These are phyloP conservation scores for Saiga tatarica DNA, from an alignment of 2,113 vertebrate species.

Conservation along the genomic window DNA sequence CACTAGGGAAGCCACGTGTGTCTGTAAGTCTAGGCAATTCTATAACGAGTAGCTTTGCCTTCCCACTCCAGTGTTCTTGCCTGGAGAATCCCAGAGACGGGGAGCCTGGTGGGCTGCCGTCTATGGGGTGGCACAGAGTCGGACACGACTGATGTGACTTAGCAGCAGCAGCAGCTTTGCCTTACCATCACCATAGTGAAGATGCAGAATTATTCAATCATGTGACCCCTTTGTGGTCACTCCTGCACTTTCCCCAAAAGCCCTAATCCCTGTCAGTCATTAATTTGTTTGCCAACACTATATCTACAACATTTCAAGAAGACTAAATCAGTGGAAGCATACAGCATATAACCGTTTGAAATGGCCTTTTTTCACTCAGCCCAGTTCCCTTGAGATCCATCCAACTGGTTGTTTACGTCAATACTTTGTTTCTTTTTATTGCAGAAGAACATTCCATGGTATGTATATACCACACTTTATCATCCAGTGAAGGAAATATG, in stretches of 20 bases:
- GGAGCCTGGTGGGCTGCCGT: no score
- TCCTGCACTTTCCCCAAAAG: not conserved
- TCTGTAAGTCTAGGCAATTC: not conserved
- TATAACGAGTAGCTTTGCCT: not conserved
- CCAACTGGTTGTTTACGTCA: not conserved
- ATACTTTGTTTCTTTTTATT: not conserved
- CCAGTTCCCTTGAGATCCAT: not conserved
- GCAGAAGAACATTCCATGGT: not conserved
- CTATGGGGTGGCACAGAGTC: no score
- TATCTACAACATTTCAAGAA: not conserved
- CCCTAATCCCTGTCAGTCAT: not conserved
- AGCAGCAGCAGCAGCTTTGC: not conserved
- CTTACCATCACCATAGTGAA: not conserved
- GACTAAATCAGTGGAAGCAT: not conserved
- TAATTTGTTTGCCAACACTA: not conserved
- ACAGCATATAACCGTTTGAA: not conserved
- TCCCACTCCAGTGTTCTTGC: no score
- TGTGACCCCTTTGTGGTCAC: not conserved
- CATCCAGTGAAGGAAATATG: not conserved
- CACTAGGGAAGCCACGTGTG: not conserved
- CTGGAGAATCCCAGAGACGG: no score
- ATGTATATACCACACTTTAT: not conserved
- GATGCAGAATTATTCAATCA: not conserved
- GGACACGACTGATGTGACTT: no score
- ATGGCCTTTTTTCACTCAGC: not conserved